phyloP scores from a whole-genome alignment of 2,113 vertebrate genomes.

The Oreocharis arfaki region DNA sequence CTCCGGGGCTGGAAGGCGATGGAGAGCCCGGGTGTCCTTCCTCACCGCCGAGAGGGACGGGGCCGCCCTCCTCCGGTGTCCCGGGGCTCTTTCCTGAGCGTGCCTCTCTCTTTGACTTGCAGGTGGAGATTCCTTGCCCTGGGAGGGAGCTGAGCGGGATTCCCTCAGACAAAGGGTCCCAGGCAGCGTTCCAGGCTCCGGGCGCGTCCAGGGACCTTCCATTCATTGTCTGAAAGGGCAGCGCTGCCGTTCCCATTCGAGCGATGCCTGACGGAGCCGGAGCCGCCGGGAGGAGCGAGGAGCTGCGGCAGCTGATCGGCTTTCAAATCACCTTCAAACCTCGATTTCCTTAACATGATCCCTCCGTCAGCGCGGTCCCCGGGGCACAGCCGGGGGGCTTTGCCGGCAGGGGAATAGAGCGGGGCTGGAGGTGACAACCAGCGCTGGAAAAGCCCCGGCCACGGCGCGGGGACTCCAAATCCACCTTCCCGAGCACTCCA shows the following conservation, averaged over 20 bases:
- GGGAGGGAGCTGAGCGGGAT: slow-evolving; percentile 48
- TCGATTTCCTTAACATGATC: slow-evolving; percentile 66
- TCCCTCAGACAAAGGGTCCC: slow-evolving; percentile 50
- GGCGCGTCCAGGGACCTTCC: neutral
- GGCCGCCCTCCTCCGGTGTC: accelerated
- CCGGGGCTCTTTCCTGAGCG: neutral
- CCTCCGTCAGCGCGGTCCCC: neutral
- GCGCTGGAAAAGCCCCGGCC: neutral
- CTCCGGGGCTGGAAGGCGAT: accelerated
- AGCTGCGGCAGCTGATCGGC: slow-evolving; percentile 67
- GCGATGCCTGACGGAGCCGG: slow-evolving; percentile 41
- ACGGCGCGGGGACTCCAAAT: neutral
- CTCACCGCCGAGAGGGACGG: accelerated
- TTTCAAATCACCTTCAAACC: slow-evolving; percentile 71
- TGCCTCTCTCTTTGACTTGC: slow-evolving; percentile 43
- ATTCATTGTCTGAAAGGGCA: slow-evolving; percentile 6
- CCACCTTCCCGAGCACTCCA: neutral
- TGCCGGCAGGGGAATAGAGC: slow-evolving; percentile 9
- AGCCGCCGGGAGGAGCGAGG: slow-evolving; percentile 37
- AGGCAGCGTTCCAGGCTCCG: neutral
- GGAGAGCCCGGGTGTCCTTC: neutral
- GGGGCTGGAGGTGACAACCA: neutral
- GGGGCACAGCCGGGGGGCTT: slow-evolving; percentile 30
- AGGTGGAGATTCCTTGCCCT: slow-evolving; percentile 69
- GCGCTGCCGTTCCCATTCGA: slow-evolving; percentile 30